phyloP scores from a whole-genome alignment of 2,797 vertebrate species.

The Coccyzus lansbergi region DNA sequence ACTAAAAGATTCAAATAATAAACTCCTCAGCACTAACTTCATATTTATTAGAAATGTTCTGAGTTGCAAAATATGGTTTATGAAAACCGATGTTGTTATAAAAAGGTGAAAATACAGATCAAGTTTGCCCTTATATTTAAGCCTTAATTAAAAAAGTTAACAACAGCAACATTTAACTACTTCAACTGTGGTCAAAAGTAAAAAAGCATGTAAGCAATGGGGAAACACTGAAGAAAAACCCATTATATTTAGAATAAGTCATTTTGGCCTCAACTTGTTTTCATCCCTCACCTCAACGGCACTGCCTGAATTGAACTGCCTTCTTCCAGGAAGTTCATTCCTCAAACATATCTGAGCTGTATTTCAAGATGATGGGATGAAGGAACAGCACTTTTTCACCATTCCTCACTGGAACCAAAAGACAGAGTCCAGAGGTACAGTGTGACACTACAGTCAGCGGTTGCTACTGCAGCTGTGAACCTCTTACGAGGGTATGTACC shows the following conservation, averaged over 20 bases:
- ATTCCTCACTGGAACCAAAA: not conserved
- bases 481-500: fast-evolving
- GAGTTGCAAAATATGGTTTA: not conserved
- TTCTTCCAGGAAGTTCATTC: not conserved
- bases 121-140: not conserved
- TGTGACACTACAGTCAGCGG: fast-evolving
- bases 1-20: constrained; percentile 42
- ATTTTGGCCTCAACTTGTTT: not conserved
- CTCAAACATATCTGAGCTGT: not conserved
- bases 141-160: constrained; percentile 19
- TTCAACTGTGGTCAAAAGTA: not conserved
- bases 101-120: constrained; percentile 37
- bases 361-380: not conserved
- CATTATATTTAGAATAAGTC: not conserved
- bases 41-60: constrained; percentile 35
- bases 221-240: not conserved
- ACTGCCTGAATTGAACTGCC: not conserved
- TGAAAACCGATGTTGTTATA: not conserved
- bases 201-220: not conserved
- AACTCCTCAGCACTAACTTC: constrained; percentile 38
- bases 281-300: not conserved
- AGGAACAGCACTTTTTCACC: not conserved
- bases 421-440: not conserved
- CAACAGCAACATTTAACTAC: not conserved
- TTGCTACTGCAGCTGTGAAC: not conserved